Evolutionary conservation across 2,797 vertebrate species (phyloP).

Genomic region (Philypnodon macrostomus): DNA sequence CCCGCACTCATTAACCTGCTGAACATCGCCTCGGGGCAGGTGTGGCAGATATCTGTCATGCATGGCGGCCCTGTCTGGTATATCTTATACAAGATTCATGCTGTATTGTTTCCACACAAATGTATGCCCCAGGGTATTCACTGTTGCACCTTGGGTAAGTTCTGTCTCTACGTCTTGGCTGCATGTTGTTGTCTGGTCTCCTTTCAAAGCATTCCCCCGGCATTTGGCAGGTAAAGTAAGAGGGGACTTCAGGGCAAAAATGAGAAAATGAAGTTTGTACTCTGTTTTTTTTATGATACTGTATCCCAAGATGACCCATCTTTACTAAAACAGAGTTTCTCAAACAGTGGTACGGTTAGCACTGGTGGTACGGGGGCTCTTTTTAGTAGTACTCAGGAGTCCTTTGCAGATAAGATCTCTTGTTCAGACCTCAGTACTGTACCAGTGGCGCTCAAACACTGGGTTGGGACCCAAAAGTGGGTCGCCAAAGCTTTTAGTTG

Average conservation of each 20-base stretch:
- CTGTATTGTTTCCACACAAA: too few species aligned
- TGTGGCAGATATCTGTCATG: constrained; percentile 14
- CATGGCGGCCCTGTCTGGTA: constrained; percentile 6
- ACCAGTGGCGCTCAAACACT: too few species aligned
- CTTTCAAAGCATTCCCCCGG: constrained; percentile 5
- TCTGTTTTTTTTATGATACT: not conserved
- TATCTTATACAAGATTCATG: constrained; percentile 7
- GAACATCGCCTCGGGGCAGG: constrained; percentile 31
- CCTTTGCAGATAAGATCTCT: too few species aligned
- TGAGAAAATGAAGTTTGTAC: not conserved
- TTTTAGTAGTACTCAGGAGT: too few species aligned
- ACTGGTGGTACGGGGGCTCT: too few species aligned
- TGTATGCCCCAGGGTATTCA: constrained; percentile 13
- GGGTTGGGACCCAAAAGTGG: too few species aligned
- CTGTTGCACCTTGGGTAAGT: constrained; percentile 15
- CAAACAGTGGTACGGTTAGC: too few species aligned
- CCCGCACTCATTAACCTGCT: constrained; percentile 43
- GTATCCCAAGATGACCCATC: not conserved
- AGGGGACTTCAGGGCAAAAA: constrained; percentile 4
- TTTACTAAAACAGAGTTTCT: not conserved
- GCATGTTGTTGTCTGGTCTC: constrained; percentile 10
- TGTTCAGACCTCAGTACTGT: too few species aligned
- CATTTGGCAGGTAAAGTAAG: constrained; percentile 3
- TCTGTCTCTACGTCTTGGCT: constrained; percentile 19
- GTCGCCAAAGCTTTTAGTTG: too few species aligned